Evolutionary conservation across 2,113 vertebrate species (phyloP).

Genomic region (Podarcis cretensis): DNA sequence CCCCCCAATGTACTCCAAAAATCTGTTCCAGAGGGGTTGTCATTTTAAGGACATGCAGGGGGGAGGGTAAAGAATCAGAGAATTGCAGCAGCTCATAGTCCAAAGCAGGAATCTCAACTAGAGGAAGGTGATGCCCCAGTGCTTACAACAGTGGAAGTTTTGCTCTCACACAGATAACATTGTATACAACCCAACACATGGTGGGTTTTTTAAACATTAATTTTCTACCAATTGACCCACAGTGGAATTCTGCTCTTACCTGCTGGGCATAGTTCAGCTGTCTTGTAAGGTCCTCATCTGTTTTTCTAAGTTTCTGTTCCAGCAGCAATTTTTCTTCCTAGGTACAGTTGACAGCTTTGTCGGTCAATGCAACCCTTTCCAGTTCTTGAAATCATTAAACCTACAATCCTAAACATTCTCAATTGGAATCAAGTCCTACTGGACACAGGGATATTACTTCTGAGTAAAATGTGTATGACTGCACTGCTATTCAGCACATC

Average conservation of each 20-base stretch:
- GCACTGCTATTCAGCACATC: background rate
- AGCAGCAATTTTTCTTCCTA: conserved; percentile 87
- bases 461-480: background rate
- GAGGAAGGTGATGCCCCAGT: too few species aligned
- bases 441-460: background rate
- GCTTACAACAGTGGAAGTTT: too few species aligned
- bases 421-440: background rate
- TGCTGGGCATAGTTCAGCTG: conserved; percentile 88
- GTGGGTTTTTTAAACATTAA: background rate
- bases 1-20: too few species aligned
- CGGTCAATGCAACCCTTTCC: conserved; percentile 17
- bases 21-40: too few species aligned
- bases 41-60: too few species aligned
- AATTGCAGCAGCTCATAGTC: too few species aligned
- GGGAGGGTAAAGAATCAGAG: too few species aligned
- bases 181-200: background rate
- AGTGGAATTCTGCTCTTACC: conserved; percentile 70
- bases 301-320: conserved; percentile 84
- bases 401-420: background rate
- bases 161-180: too few species aligned
- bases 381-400: conserved; percentile 19
- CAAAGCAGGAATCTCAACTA: too few species aligned
- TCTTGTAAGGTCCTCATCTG: conserved; percentile 86
- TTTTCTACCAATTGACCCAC: background rate
- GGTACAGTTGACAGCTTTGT: conserved; percentile 41